These are phyloP conservation scores for Caloenas nicobarica DNA, from an alignment of 2,113 vertebrate species.

Conservation along the genomic window DNA sequence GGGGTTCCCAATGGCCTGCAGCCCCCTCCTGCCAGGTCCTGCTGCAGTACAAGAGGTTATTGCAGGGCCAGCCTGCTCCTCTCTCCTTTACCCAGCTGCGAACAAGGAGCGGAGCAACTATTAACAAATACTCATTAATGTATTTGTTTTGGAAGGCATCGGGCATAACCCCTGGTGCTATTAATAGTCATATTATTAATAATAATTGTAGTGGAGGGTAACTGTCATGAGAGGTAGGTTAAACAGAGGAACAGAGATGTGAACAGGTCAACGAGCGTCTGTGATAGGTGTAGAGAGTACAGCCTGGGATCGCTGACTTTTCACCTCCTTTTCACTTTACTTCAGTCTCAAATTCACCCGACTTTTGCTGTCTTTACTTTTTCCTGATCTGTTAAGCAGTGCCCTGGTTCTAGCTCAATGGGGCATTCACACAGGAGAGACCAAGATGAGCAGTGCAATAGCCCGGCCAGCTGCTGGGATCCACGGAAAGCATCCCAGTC, in stretches of 20 bases:
- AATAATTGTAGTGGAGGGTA: neutral
- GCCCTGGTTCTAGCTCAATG: neutral
- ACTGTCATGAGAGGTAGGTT: neutral
- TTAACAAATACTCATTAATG: neutral
- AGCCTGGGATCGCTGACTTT: neutral
- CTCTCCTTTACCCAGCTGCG: neutral
- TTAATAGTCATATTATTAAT: neutral
- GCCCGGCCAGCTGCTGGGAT: neutral
- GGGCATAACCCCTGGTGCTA: neutral
- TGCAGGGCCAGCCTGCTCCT: neutral
- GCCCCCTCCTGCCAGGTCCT: neutral
- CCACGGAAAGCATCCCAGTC: neutral
- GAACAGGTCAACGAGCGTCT: neutral
- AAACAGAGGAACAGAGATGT: neutral
- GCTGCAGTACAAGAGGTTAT: neutral
- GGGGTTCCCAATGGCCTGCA: neutral
- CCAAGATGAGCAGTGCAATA: neutral
- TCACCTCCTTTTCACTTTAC: neutral
- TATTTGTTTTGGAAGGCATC: constrained; percentile 1
- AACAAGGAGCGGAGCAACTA: neutral
- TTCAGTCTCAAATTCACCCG: neutral
- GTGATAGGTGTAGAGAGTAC: neutral
- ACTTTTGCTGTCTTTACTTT: neutral
- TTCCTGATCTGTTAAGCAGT: neutral
- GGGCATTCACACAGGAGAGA: neutral